Base-by-base conservation (phyloP, 2,797 vertebrate species). In the Carduelis carduelis region DNA sequence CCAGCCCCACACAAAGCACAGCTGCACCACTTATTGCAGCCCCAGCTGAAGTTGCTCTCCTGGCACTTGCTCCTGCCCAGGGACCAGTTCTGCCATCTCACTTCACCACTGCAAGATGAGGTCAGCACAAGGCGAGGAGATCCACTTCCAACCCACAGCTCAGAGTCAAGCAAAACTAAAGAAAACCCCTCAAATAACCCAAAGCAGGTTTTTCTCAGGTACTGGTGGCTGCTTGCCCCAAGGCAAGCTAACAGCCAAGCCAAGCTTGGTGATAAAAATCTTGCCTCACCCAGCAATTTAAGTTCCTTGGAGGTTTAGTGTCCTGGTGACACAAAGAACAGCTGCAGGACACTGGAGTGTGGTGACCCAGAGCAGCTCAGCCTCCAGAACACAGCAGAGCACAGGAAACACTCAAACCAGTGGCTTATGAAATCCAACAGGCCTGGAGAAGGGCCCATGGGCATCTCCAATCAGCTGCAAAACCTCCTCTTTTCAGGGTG, bases 361-460 rank as follows among this genome's bases (percentile, higher is more conserved):
- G 34, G 43, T 15, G 21, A 68, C 22, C 47, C 35, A n/a, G 23
- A 60, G 69, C 26, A 66, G 35, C 32, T 50, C 35, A 47, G 72
- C 26, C 59, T 52, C 37, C 50, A 39, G 37, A 6, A 2, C 12
- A 35, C 6, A 46, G 34, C 19, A 70, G 7, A 55, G 27, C 22
- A 79, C 41, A 37, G 11, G 17, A 56, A 14, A 56, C 18, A 46
- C n/a, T 8, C 50, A 65, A 5, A 68, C 8, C 9, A 4, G 7
- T 8, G 41, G 30, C 14, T 34, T 14, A 23, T 3, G 7, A 23
- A 35, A 56, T 28, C 60, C 15, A 2, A 9, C 15, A 22, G 37
- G 32, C 3, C 1, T 7, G 59, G 26, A 14, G 16, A 44, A 65
- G 30, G 0, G 9, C 35, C 76, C 17, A 4, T 1, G 12, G 80